These are phyloP conservation scores for Lysandra bellargus DNA, from an alignment of 2,888 invertebrate species.

Conservation along the genomic window DNA sequence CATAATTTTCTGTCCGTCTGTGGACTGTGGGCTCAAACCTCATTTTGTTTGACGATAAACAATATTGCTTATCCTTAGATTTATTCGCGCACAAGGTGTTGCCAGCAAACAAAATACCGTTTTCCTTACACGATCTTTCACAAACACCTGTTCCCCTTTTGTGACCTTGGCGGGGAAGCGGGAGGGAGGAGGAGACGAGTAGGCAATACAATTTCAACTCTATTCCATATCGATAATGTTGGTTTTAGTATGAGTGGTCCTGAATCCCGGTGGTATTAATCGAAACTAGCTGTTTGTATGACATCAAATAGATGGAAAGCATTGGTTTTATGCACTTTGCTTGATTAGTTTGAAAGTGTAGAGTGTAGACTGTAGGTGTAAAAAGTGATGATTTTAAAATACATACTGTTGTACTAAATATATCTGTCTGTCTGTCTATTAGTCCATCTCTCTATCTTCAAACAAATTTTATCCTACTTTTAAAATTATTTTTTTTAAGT, in stretches of 20 bases:
- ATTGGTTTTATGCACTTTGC: slow-evolving; percentile 39
- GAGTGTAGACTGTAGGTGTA: neutral
- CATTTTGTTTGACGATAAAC: neutral
- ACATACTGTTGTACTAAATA: neutral
- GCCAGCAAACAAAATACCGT: slow-evolving; percentile 25
- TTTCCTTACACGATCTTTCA: slow-evolving; percentile 42
- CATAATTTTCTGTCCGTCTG: neutral
- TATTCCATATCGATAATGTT: slow-evolving; percentile 33
- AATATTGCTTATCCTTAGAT: neutral
- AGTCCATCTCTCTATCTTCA: neutral
- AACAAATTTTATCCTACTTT: too few species aligned
- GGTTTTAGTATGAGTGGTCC: slow-evolving; percentile 32
- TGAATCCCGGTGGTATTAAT: slow-evolving; percentile 42
- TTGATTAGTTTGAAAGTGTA: neutral
- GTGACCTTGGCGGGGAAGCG: slow-evolving; percentile 46
- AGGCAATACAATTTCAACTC: slow-evolving; percentile 37
- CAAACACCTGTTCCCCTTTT: slow-evolving; percentile 47
- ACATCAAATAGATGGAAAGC: slow-evolving; percentile 37
- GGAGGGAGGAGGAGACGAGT: slow-evolving; percentile 43
- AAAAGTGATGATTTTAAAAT: neutral
- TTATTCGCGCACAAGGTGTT: slow-evolving; percentile 9
- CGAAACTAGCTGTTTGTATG: slow-evolving; percentile 39
- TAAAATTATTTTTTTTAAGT: too few species aligned
- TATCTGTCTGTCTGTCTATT: neutral
- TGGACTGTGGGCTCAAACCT: neutral